A percentile compares a stretch with the other conserved stretches of the same genome.
These are phyloP conservation scores for Scolopax mira DNA, from an alignment of 2,113 vertebrate genomes.

Conservation along the genomic window DNA sequence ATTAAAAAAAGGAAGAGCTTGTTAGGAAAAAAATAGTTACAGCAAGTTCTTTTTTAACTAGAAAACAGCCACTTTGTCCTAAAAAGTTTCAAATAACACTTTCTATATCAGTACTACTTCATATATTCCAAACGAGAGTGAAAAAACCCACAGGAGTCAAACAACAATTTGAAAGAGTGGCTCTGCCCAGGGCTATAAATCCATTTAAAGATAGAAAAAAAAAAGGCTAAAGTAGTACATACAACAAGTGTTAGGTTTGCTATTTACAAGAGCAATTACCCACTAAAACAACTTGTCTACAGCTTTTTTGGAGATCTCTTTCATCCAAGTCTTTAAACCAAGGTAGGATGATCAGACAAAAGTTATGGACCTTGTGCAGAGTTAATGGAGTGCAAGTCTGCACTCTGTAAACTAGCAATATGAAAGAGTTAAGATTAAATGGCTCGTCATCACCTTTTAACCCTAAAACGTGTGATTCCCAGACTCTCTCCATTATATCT, in stretches of 20 bases:
- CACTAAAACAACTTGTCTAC: background rate
- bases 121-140: background rate
- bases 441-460: background rate
- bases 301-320: background rate
- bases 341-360: background rate
- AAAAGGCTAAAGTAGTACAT: background rate
- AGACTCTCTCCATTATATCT: background rate
- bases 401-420: background rate
- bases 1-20: background rate
- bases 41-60: background rate
- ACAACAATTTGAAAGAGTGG: background rate
- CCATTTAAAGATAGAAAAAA: background rate
- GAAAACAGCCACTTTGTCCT: background rate
- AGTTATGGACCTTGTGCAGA: background rate
- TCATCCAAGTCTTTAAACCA: background rate
- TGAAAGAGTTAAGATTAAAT: background rate
- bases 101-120: background rate
- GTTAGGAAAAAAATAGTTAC: background rate
- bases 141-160: background rate
- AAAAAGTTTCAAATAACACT: background rate
- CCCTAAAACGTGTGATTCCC: background rate
- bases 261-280: background rate
- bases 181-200: background rate
- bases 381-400: background rate
- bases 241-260: background rate